A percentile compares a stretch with the other conserved stretches of the same genome.
Evolutionary conservation across 2,113 vertebrate species (phyloP).

Genomic region (Daphoenositta chrysoptera): DNA sequence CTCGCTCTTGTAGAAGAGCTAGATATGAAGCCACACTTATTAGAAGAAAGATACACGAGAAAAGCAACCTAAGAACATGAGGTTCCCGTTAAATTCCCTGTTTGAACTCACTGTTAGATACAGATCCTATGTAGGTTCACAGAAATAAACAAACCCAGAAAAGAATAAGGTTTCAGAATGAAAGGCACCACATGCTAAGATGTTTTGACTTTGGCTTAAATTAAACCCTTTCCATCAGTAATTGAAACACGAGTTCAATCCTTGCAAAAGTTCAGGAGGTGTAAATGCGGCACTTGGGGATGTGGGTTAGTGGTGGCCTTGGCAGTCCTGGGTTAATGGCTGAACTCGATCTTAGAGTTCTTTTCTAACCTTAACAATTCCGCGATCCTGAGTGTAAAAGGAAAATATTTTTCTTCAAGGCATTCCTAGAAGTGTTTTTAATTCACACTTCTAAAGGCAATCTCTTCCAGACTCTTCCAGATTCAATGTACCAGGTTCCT

Average conservation of each 20-base stretch:
- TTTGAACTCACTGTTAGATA: neutral
- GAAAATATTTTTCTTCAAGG: neutral
- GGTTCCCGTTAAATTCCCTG: neutral
- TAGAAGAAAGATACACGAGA: neutral
- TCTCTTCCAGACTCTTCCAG: neutral
- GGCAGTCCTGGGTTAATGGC: neutral
- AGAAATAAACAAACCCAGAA: neutral
- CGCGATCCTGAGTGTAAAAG: neutral
- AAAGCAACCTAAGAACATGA: neutral
- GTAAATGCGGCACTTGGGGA: neutral
- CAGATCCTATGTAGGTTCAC: neutral
- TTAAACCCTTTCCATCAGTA: neutral
- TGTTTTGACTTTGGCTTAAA: neutral
- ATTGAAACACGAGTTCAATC: fast-evolving
- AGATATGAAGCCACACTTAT: neutral
- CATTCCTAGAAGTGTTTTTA: neutral
- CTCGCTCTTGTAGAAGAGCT: neutral
- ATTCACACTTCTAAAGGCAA: neutral
- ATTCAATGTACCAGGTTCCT: neutral
- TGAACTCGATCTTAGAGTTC: neutral
- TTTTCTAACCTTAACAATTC: neutral
- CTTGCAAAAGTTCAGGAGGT: neutral
- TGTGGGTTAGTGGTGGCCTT: neutral
- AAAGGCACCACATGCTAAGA: neutral
- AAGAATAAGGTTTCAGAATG: neutral